Base-by-base conservation (phyloP, 1,140 invertebrate genomes). In the Drosophila pandora region DNA sequence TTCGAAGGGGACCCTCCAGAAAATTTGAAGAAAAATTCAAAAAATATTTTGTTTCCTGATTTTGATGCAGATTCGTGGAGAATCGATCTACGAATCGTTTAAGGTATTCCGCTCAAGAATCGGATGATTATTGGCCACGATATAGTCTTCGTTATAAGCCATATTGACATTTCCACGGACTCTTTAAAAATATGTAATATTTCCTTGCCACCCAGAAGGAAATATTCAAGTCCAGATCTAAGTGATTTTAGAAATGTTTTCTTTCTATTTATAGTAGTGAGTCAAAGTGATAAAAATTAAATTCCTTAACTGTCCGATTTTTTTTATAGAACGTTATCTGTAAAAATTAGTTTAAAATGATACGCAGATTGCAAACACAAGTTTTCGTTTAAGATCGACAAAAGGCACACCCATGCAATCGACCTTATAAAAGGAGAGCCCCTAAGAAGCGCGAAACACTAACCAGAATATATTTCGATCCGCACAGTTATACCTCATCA, bases 341-440 rank as follows among this genome's bases (percentile, higher is more conserved):
- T 5, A 37, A 12, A 47, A 30, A 37, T 39, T 41, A 48, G n/a
- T 39, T 37, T 12, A 41, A 28, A 28, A 28, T 22, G 48, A 34
- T 41, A 71, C 48, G 17, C 5, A 62, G 41, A 68, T 47, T 34
- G 64, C 39, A 60, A 71, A 71, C 68, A 71, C 68, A 71, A 71
- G 47, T 71, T 71, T 70, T 71, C 68, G 54, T 47, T 71, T 71
- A 70, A 23, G 37, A 59, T 13, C 59, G 37, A 50, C 54, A 71
- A 23, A 50, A 2, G 65, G 22, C 68, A 17, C 68, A 71, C 68
- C 68, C 47, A 4, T 8, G 2, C 4, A n/a, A 21, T 37, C 8
- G 57, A 59, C 54, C 63, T 39, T 61, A 75, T 79, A 71, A 45
- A 71, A 47, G 65, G 48, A 28, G 12, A 22, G 53, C 7, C 17